Evolutionary conservation across 1,140 invertebrate species (phyloP), one percentile per base, ranked within the genome.

Genomic region (Pachypsylla venusta): DNA sequence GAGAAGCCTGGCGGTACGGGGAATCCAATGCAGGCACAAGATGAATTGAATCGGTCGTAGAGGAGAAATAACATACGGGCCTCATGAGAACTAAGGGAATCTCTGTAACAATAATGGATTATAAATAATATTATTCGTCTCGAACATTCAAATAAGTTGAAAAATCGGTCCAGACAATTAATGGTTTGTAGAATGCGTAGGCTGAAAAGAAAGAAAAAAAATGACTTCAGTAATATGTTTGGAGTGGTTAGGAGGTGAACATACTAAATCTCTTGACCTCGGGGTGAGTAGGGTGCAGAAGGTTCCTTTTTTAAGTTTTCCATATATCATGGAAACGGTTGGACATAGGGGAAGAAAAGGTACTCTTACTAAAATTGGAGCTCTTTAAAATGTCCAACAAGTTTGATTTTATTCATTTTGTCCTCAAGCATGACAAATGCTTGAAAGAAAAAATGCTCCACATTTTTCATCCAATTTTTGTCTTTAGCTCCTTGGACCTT

Each of bases 1-100:
- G 83, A 82, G 66, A 89, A 90, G 20, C 88, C 88, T 67, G 87
- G 82, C 25, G 87, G 87, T 59, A 88, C 71, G 1, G 88, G 87
- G 71, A 84, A 90, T 10, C 86, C 86, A 54, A 87, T 76, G n/a
- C 76, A 79, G 68, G 88, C 85, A 22, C 83, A 78, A 1, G 86
- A 81, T 60, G 85, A 75, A 63, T 81, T 81, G 72, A 87, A 89
- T 60, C 85, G 77, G 35, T 65, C 60, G 16, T 67, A 53, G 1
- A 65, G 20, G 10, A 30, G 56, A 48, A 62, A 65, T 12, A 66
- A 58, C 12, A 60, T 56, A 42, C 25, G 54, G 16, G 61, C 60
- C 40, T 60, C 59, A 24, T 56, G 27, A 16, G 55, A 25, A 16
- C 58, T 30, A 54, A 68, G 57, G 2, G 53, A 59, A 24, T 67